These are phyloP conservation scores for Aradus depressus DNA, from an alignment of 2,888 invertebrate species.

Conservation along the genomic window DNA sequence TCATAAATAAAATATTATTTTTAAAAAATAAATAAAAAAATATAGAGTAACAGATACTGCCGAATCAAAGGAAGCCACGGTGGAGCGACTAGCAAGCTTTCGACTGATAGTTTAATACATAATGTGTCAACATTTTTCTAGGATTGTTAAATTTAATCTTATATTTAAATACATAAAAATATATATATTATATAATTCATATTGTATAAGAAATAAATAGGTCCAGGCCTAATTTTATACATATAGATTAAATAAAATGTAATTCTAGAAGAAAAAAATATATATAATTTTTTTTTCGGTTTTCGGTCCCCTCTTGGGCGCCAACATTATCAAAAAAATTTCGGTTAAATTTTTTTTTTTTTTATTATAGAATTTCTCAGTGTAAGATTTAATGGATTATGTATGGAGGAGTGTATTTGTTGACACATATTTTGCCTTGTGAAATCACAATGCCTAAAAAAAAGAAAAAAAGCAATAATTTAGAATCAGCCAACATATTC, in stretches of 20 bases:
- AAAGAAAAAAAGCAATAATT: not conserved
- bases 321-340: constrained; percentile 14
- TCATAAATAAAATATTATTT: constrained; percentile 17
- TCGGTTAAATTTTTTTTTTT: constrained; percentile 18
- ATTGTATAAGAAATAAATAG: constrained; percentile 31
- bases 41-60: constrained; percentile 27
- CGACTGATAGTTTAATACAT: constrained; percentile 30
- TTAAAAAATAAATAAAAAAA: constrained; percentile 19
- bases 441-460: constrained; percentile 21
- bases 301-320: constrained; percentile 5
- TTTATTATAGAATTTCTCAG: too few species aligned
- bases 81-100: constrained; percentile 30
- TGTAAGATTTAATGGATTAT: too few species aligned
- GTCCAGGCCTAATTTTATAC: constrained; percentile 33
- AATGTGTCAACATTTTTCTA: constrained; percentile 30
- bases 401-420: too few species aligned
- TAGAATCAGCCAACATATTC: too few species aligned
- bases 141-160: constrained; percentile 30
- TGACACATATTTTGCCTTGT: constrained; percentile 22
- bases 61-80: constrained; percentile 25
- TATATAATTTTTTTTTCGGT: constrained; percentile 1
- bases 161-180: constrained; percentile 33
- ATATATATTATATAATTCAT: constrained; percentile 30
- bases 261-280: constrained; percentile 14
- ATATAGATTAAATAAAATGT: constrained; percentile 28